Base-by-base conservation (phyloP, 1,140 invertebrate genomes). In the Penaeus chinensis region DNA sequence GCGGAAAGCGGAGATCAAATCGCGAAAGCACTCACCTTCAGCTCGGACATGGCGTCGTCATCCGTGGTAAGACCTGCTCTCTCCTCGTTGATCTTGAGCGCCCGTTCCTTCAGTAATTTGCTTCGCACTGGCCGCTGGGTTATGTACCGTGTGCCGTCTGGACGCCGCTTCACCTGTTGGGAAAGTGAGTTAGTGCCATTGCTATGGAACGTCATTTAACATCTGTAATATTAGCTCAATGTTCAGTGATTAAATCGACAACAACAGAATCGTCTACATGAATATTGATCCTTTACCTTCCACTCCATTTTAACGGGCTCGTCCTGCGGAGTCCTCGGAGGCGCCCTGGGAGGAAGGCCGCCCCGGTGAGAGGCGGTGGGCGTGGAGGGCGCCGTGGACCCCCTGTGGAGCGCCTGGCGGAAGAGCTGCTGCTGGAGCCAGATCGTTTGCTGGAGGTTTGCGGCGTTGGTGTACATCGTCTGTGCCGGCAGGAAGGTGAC, bases 61-160 rank as follows among this genome's bases (percentile, higher is more conserved):
- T 97, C 96, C 1, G 96, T 96, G 3, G 95, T 96, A 66, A 96
- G 93, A 2, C 95, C 95, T 84, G 94, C 94, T 61, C 95, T 92
- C 90, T 96, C 95, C 90, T 95, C 94, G 22, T 93, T 94, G 84
- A 96, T 94, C 91, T 95, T 94, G 88, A 95, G 92, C 27, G 95
- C 95, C 47, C 96, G 91, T 90, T 96, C 95, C 90, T 95, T 95
- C 42, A 96, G 92, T 62, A 96, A 92, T 86, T 94, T 93, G 92
- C 94, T 96, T 63, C 95, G 92, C 0, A 95, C 94, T 10, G 95
- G 95, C 32, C 96, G 92, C 63, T 95, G 93, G 0, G 96, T 95
- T 89, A 97, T 96, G 91, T 97, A 97, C 66, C 96, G 93, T 0
- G 95, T 95, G 8, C 96, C 96, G 91, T 97, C 96, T 3, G 95